Percentiles rank a stretch among this genome's conserved stretches.
These are phyloP conservation scores for Drosophila insularis DNA, from an alignment of 1,140 invertebrate species.

Conservation along the genomic window DNA sequence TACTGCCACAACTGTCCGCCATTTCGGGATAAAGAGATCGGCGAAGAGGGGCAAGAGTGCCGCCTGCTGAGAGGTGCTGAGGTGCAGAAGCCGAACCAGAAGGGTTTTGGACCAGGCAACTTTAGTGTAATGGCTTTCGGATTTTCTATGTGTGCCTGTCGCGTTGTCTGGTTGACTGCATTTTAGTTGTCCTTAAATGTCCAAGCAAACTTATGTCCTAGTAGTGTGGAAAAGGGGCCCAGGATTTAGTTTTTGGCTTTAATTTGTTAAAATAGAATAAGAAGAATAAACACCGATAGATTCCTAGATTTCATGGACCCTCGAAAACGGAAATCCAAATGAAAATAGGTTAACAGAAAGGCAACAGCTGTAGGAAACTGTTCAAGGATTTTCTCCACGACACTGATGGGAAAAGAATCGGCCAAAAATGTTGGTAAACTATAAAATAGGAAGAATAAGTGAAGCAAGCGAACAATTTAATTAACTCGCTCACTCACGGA, in stretches of 20 bases:
- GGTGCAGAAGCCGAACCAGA: not conserved
- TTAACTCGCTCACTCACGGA: no score
- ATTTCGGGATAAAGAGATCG: slow-evolving; percentile 6
- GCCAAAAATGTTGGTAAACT: no score
- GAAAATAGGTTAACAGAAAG: not conserved
- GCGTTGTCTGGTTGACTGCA: not conserved
- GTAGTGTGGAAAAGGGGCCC: not conserved
- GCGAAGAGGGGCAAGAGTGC: not conserved
- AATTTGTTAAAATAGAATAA: not conserved
- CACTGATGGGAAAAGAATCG: no score
- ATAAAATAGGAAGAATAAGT: no score
- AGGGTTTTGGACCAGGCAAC: slow-evolving; percentile 20
- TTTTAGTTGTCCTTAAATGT: slow-evolving; percentile 35
- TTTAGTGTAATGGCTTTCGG: slow-evolving; percentile 68
- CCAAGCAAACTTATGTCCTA: not conserved
- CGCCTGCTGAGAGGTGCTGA: slow-evolving; percentile 7
- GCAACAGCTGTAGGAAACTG: not conserved
- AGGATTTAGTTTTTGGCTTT: not conserved
- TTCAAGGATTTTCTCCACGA: not conserved
- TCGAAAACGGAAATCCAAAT: not conserved
- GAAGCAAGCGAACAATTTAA: no score
- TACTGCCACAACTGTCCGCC: not conserved
- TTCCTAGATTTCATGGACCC: not conserved
- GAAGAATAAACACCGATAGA: not conserved
- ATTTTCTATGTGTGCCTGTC: slow-evolving; percentile 34